Base-by-base conservation (phyloP, 2,113 vertebrate genomes). In the Hippocampus abdominalis region DNA sequence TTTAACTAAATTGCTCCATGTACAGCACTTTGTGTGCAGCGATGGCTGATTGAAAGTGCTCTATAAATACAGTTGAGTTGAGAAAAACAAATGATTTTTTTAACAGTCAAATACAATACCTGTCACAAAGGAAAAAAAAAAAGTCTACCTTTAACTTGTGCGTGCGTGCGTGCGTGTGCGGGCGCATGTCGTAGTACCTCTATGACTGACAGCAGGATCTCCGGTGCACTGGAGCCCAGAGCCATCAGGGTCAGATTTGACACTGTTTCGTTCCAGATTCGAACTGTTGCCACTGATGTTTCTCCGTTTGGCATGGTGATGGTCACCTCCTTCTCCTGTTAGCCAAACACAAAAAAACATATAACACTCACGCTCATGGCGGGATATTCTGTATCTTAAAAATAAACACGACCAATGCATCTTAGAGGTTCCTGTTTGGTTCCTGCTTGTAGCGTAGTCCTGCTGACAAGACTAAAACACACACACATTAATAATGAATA, bases 181-280 rank as follows among this genome's bases (percentile, higher is more conserved):
- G 71, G 74, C 63, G 66, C 44, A 49, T 76, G 69, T 60, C 66
- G 68, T 64, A 46, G 23, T 75, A 92, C 90, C 90, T 98, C 96
- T 15, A 98, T 98, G 57, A 98, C 94, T 0, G 96, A 96, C 25
- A 98, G 92, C 0, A 98, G 92, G 65, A 98, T 98, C 89, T 98
- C 97, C 0, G 97, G 96, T 0, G 96, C 97, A 0, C 96, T 98
- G 1, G 97, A 98, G 7, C 96, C 96, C 78, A 98, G 62, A 0
- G 96, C 96, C 96, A 98, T 98, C 62, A 98, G 84, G 0, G 96
- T 98, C 40, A 98, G 88, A 83, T 98, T 98, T 86, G 96, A 98
- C 1, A 98, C 96, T 0, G 97, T 98, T 89, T 98, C 97, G 0
- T 98, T 99, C 97, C 97, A 99, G 90, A 99, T 97, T 25, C 96